Conservation (phyloP, 1,140 invertebrate species). For the Drosophila ercepeae region DNA sequence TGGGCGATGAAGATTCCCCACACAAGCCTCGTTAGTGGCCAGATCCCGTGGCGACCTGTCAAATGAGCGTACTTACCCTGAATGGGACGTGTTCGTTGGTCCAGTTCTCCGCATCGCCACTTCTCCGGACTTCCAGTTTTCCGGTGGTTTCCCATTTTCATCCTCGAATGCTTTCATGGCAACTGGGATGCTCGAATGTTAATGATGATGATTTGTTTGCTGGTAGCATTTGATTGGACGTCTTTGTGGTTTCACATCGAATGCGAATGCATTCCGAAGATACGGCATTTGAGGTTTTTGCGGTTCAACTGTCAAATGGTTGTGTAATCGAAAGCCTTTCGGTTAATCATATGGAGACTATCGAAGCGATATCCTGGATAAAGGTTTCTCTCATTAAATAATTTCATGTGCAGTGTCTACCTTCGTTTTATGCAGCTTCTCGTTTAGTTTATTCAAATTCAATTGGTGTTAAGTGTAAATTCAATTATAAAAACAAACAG, state of each 20-base stretch:
- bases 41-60: conserved; percentile 35
- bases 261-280: conserved; percentile 13
- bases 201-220: conserved; percentile 33
- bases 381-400: conserved; percentile 11
- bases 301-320: conserved; percentile 12
- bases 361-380: background rate
- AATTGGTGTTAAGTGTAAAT: conserved; percentile 51
- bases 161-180: conserved; percentile 32
- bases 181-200: background rate
- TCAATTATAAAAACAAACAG: conserved; percentile 49
- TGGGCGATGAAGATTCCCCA: conserved; percentile 12
- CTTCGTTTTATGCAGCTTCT: conserved; percentile 10
- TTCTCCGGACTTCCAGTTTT: background rate
- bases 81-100: conserved; percentile 2
- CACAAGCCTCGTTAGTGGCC: conserved; percentile 54
- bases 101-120: too few relatives aligned
- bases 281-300: conserved; percentile 28
- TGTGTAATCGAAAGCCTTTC: conserved; percentile 3
- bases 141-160: background rate
- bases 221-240: conserved; percentile 21
- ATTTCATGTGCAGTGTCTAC: conserved; percentile 29
- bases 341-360: conserved; percentile 14
- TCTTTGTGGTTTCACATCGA: conserved; percentile 25
- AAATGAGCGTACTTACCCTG: conserved; percentile 32
- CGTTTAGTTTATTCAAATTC: conserved; percentile 57